Evolutionary conservation across 2,888 invertebrate genomes (phyloP), one percentile per base, ranked within the genome.

Genomic region (Drosophila pseudotalamancana): DNA sequence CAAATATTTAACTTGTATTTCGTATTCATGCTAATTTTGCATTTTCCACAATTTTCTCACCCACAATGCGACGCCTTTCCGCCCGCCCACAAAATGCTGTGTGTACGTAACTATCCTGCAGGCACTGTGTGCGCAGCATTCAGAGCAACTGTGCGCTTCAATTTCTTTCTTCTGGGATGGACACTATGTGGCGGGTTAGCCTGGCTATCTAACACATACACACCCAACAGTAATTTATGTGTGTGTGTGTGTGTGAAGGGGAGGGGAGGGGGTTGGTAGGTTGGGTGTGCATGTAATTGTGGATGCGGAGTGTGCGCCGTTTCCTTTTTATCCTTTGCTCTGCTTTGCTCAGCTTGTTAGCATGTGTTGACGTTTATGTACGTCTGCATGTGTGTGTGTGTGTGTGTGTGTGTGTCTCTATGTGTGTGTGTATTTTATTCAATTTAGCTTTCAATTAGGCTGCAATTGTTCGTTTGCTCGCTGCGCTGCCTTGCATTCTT

Each of bases 1-100:
- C 87, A 88, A 83, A 83, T 83, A 83, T 83, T 83, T 88, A 88
- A 86, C 83, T 83, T 86, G 80, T 76, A 86, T 83, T 83, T 88
- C 69, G 83, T 78, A 83, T 83, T 86, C 86, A 87, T 83, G 88
- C 83, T 83, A 83, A 83, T 83, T 88, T 88, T 86, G 83, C 87
- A 83, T 83, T 83, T 87, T 82, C 72, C 88, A 82, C 81, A 87
- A 87, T 78, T 85, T 82, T 87, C 68, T 77, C 74, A 57, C 79
- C 63, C 72, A 50, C 70, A 67, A 63, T 32, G 6, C 34, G 12
- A 34, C 60, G 32, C 25, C n/a, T n/a, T n/a, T n/a, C n/a, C n/a
- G n/a, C n/a, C n/a, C 42, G 53, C 27, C 53, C 53, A 53, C 34
- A 72, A 55, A 74, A 56, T 56, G 51, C 59, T 66, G 6, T 25